Evolutionary conservation across 2,888 invertebrate genomes (phyloP).

Genomic region (Acleris laterana): DNA sequence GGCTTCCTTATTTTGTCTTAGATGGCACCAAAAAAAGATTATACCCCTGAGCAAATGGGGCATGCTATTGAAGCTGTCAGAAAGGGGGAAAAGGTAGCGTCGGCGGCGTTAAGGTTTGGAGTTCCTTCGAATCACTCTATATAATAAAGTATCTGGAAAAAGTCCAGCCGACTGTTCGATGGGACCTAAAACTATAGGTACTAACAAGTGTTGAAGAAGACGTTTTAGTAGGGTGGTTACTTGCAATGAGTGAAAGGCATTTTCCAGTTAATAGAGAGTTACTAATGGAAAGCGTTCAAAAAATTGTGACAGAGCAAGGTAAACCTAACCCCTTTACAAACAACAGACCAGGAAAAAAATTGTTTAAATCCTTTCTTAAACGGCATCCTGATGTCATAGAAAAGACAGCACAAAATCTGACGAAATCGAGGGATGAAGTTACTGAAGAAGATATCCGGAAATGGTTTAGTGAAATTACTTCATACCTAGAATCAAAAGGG

Average conservation of each 20-base stretch:
- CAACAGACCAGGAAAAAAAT: slow-evolving; percentile 47
- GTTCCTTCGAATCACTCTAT: slow-evolving; percentile 19
- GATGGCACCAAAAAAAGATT: slow-evolving; percentile 25
- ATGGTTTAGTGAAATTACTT: slow-evolving; percentile 22
- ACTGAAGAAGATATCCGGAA: slow-evolving; percentile 44
- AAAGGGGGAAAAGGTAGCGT: slow-evolving; percentile 4
- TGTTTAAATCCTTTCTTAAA: slow-evolving; percentile 45
- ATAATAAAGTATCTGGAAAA: slow-evolving; percentile 35
- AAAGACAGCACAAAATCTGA: slow-evolving; percentile 44
- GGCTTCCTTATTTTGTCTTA: slow-evolving; percentile 8
- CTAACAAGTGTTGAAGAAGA: slow-evolving; percentile 40
- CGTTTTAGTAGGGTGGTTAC: slow-evolving; percentile 44
- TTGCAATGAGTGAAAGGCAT: slow-evolving; percentile 41
- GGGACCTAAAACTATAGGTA: slow-evolving; percentile 42
- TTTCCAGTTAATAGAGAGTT: slow-evolving; percentile 43
- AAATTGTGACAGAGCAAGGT: slow-evolving; percentile 34
- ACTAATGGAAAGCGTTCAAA: slow-evolving; percentile 42
- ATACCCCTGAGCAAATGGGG: slow-evolving; percentile 20
- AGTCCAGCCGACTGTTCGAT: slow-evolving; percentile 38
- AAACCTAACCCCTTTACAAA: slow-evolving; percentile 40
- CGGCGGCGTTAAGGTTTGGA: neutral
- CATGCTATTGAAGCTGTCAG: slow-evolving; percentile 14
- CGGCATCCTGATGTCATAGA: slow-evolving; percentile 40
- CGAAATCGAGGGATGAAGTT: slow-evolving; percentile 42
- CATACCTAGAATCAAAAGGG: neutral